Evolutionary conservation across 1,140 invertebrate species (phyloP).

Genomic region (Anastatus disparis): DNA sequence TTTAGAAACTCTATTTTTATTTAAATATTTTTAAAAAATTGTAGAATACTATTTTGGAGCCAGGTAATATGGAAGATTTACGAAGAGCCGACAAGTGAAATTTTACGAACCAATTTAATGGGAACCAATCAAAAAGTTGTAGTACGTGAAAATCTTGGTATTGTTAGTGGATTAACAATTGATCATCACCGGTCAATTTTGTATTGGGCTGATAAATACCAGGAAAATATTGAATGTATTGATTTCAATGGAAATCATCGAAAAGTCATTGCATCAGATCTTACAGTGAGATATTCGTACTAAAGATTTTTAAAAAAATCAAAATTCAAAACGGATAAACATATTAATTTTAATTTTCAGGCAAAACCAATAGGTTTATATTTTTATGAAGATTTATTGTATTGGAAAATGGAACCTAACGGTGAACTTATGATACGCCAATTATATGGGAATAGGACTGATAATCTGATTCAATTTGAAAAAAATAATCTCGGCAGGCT

Average conservation of each 20-base stretch:
- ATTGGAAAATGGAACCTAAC: slow-evolving; percentile 19
- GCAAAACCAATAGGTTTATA: slow-evolving; percentile 16
- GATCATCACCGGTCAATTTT: slow-evolving; percentile 75
- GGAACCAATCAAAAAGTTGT: slow-evolving; percentile 71
- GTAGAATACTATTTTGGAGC: slow-evolving; percentile 69
- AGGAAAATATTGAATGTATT: slow-evolving; percentile 76
- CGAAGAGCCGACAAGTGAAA: slow-evolving; percentile 64
- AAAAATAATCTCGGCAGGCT: slow-evolving; percentile 13
- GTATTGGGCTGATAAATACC: slow-evolving; percentile 82
- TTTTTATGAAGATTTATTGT: slow-evolving; percentile 32
- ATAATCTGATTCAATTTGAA: background rate
- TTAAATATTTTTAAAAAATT: too few relatives aligned
- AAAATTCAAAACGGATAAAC: too few relatives aligned
- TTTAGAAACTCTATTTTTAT: too few relatives aligned
- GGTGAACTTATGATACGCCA: slow-evolving; percentile 21
- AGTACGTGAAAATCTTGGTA: slow-evolving; percentile 69
- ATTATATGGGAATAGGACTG: slow-evolving; percentile 19
- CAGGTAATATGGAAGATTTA: slow-evolving; percentile 58
- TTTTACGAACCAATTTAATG: slow-evolving; percentile 76
- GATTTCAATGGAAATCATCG: slow-evolving; percentile 80
- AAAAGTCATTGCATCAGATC: slow-evolving; percentile 44
- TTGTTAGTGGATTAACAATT: slow-evolving; percentile 76
- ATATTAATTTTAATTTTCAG: too few relatives aligned
- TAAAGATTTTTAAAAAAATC: background rate
- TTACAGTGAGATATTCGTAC: background rate